Percentiles rank a stretch among this genome's conserved stretches.
These are phyloP conservation scores for Nomada ferruginata DNA, from an alignment of 2,888 invertebrate species.

Conservation along the genomic window DNA sequence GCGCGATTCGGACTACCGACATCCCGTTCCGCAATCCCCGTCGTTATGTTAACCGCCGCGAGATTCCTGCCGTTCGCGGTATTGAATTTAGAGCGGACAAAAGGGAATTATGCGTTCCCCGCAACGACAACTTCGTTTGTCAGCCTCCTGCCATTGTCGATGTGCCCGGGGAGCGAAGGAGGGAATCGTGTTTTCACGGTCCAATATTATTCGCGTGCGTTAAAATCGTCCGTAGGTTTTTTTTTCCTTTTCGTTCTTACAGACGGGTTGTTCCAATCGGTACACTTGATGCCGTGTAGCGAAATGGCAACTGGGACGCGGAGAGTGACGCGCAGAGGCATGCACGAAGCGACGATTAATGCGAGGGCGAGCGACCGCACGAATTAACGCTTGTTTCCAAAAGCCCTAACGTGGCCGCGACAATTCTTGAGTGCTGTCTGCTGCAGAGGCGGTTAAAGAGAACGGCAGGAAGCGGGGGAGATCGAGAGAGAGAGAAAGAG, in stretches of 20 bases:
- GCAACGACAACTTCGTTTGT: neutral
- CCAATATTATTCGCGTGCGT: neutral
- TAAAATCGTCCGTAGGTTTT: neutral
- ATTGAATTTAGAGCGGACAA: slow-evolving; percentile 19
- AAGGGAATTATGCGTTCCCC: slow-evolving; percentile 9
- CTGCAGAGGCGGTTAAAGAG: slow-evolving; percentile 76
- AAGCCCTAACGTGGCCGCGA: slow-evolving; percentile 83
- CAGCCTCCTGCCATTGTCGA: no score
- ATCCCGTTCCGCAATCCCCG: slow-evolving; percentile 17
- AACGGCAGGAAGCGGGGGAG: slow-evolving; percentile 36
- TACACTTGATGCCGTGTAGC: slow-evolving; percentile 19
- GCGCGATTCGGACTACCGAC: slow-evolving; percentile 39
- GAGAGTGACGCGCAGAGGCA: slow-evolving; percentile 43
- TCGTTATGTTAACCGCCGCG: slow-evolving; percentile 34
- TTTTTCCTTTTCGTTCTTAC: neutral
- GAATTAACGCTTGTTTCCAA: slow-evolving; percentile 83
- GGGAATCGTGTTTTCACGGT: no score
- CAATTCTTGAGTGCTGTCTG: slow-evolving; percentile 84
- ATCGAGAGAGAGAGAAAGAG: slow-evolving; percentile 30
- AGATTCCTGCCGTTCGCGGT: slow-evolving; percentile 10
- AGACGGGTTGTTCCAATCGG: slow-evolving; percentile 5
- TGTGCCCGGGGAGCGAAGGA: no score
- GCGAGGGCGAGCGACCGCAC: slow-evolving; percentile 77
- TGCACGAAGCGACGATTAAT: slow-evolving; percentile 65
- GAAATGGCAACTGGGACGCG: slow-evolving; percentile 22